Percentiles rank a stretch among this genome's conserved stretches.
Evolutionary conservation across 2,113 vertebrate genomes (phyloP).

Genomic region (Pterocles orientalis): DNA sequence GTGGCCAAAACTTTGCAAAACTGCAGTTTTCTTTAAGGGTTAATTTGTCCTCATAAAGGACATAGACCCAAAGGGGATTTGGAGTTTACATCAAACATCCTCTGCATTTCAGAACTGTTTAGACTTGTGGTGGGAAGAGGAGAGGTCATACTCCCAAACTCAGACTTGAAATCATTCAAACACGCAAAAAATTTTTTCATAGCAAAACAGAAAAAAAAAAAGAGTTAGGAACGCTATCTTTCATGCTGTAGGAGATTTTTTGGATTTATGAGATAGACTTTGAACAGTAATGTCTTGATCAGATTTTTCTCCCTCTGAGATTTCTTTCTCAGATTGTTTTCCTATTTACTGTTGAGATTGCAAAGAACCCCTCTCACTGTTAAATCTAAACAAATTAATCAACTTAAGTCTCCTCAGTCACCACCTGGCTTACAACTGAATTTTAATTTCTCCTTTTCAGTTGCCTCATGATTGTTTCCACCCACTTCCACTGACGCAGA

Average conservation of each 20-base stretch:
- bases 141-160: neutral
- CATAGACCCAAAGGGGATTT: neutral
- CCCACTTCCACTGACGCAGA: neutral
- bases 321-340: neutral
- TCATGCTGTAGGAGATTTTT: neutral
- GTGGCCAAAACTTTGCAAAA: neutral
- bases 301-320: neutral
- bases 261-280: neutral
- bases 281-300: neutral
- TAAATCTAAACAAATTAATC: neutral
- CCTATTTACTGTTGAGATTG: neutral
- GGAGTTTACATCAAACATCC: neutral
- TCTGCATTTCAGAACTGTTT: neutral
- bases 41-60: neutral
- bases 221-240: neutral
- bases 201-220: neutral
- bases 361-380: neutral
- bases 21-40: neutral
- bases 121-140: neutral
- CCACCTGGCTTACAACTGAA: neutral
- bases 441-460: neutral
- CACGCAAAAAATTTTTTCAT: neutral
- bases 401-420: neutral
- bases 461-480: neutral
- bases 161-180: neutral